phyloP scores from a whole-genome alignment of 2,797 vertebrate species.

The Lacerta agilis region DNA sequence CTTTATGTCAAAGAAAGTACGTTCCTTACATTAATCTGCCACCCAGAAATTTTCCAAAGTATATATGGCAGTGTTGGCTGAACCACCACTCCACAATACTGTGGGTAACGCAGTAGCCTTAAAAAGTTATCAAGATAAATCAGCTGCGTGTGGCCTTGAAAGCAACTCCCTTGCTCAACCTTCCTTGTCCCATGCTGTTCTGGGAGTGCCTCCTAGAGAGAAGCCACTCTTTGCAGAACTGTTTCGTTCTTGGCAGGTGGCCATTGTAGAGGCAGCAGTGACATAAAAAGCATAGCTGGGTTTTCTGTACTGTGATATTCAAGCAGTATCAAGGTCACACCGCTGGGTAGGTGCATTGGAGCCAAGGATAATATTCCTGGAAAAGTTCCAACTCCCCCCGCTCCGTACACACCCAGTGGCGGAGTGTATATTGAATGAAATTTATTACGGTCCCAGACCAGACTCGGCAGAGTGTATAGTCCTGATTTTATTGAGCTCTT shows the following conservation, averaged over 20 bases:
- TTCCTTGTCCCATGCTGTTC: background rate
- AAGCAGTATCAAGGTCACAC: background rate
- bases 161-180: background rate
- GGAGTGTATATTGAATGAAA: too few species aligned
- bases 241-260: background rate
- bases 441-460: too few species aligned
- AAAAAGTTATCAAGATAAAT: background rate
- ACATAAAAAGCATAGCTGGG: background rate
- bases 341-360: background rate
- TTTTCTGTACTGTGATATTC: background rate
- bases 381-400: background rate
- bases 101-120: background rate
- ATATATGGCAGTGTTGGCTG: background rate
- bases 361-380: background rate
- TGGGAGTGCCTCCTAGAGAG: background rate
- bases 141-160: background rate
- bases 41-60: background rate
- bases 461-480: background rate
- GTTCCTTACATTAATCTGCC: rapidly evolving
- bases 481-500: background rate
- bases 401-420: background rate
- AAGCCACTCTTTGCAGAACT: background rate
- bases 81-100: background rate
- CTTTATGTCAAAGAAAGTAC: background rate
- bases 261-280: background rate